Evolutionary conservation across 2,888 invertebrate genomes (phyloP).

Genomic region (Troides helena): DNA sequence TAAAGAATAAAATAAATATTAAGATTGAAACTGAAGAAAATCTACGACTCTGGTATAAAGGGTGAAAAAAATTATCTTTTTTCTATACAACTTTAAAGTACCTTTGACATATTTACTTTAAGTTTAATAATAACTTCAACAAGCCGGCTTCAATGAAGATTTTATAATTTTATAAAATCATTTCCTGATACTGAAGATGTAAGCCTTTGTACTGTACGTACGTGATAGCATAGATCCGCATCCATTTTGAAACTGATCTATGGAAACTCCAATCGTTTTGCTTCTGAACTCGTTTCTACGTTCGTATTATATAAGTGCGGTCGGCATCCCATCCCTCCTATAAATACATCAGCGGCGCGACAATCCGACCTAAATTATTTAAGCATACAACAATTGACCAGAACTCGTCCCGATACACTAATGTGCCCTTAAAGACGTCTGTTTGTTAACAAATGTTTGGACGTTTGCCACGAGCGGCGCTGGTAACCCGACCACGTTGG

Average conservation of each 20-base stretch:
- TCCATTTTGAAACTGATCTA: not conserved
- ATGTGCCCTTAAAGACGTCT: constrained; percentile 28
- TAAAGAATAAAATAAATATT: too few relatives aligned
- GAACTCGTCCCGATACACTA: constrained; percentile 23
- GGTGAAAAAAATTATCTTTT: too few relatives aligned
- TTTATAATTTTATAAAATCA: too few relatives aligned
- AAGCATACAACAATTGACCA: constrained; percentile 25
- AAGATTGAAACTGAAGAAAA: too few relatives aligned
- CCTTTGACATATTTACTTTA: too few relatives aligned
- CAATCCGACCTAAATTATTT: constrained; percentile 22
- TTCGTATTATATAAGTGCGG: constrained; percentile 9
- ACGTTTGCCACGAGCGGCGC: constrained; percentile 37
- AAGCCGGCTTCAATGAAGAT: too few relatives aligned
- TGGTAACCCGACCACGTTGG: constrained; percentile 31
- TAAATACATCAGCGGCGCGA: constrained; percentile 18
- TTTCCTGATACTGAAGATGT: not conserved
- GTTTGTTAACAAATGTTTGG: constrained; percentile 37
- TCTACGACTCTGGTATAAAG: too few relatives aligned
- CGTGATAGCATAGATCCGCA: not conserved
- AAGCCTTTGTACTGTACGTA: too few relatives aligned
- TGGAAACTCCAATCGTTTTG: not conserved
- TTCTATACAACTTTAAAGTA: too few relatives aligned
- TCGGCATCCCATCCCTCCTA: constrained; percentile 5
- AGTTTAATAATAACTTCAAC: too few relatives aligned
- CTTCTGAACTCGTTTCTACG: not conserved